Base-by-base conservation (phyloP, 1,140 invertebrate species). In the Coptotermes formosanus region DNA sequence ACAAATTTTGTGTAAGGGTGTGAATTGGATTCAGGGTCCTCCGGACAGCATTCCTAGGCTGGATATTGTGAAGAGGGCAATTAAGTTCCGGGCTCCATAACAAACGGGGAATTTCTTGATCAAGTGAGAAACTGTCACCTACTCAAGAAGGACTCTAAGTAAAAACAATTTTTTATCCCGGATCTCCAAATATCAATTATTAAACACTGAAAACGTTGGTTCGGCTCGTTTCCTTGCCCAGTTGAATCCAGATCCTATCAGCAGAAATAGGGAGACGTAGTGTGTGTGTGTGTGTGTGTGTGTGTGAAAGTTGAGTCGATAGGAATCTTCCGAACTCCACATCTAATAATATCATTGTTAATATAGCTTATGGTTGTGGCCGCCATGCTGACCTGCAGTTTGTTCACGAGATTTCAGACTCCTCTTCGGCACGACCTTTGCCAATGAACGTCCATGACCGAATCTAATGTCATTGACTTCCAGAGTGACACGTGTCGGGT, bases 401-500 rank as follows among this genome's bases (percentile, higher is more conserved):
- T 30, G 21, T 25, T 52, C 83, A 59, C 83, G 45, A 38, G 25
- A 23, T 44, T 19, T 8, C 43, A 83, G 82, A 75, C 38, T n/a
- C 45, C 30, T 59, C 48, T 84, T 84, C 83, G n/a, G 45, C 83
- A 84, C 45, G 48, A 84, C 83, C 83, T 84, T 84, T 84, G 83
- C 59, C 83, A 84, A 84, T 55, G 83, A 84, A 84, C 83, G 83
- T 84, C 83, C 83, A 64, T 84, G 83, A 84, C 83, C 83, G 83
- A 52, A 84, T 44, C 38, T 75, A 75, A 25, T 30, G 64, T 75
- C 64, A 75, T 75, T 75, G 64, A 75, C 64, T 75, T 75, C 64
- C n/a, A 75, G 64, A 75, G n/a, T 8, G 64, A 75, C 64, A 75
- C 64, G 64, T 75, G 64, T 1, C n/a, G n/a, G 64, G 64, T 75